Percentiles rank a stretch among this genome's conserved stretches.
Evolutionary conservation across 2,888 invertebrate species (phyloP).

Genomic region (Drosophila anomalata): DNA sequence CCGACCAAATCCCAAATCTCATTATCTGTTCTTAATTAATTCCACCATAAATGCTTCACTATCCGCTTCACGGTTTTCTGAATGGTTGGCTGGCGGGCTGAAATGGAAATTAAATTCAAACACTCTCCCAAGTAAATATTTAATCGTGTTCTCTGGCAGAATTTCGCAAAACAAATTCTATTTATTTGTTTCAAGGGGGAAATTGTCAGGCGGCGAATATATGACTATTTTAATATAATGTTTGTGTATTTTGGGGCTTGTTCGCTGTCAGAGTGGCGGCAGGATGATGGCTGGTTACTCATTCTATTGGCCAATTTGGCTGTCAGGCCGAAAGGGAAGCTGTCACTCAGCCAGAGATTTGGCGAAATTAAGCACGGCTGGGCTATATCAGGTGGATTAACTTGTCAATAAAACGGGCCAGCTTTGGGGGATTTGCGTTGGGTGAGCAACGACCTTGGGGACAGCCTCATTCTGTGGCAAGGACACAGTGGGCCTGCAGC

Average conservation of each 20-base stretch:
- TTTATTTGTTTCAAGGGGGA: not conserved
- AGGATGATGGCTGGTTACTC: conserved; percentile 48
- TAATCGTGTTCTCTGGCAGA: conserved; percentile 9
- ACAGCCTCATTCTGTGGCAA: conserved; percentile 10
- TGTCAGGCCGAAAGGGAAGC: conserved; percentile 50
- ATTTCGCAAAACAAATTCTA: conserved; percentile 10
- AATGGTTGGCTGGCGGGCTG: not conserved
- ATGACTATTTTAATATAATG: conserved; percentile 32
- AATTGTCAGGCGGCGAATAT: conserved; percentile 27
- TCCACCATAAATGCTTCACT: not conserved
- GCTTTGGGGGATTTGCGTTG: too few relatives aligned
- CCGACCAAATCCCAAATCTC: conserved; percentile 3
- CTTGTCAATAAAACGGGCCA: not conserved
- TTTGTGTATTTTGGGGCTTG: conserved; percentile 33
- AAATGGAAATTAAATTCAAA: conserved; percentile 14
- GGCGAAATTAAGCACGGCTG: conserved; percentile 10
- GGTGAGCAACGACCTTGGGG: conserved; percentile 9
- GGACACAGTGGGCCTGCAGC: conserved; percentile 13
- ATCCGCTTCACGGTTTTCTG: not conserved
- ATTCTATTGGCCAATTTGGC: conserved; percentile 55
- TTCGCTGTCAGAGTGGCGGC: conserved; percentile 23
- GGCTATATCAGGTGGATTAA: conserved; percentile 12
- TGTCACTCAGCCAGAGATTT: conserved; percentile 44
- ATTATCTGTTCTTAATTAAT: conserved; percentile 7
- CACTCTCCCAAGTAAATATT: conserved; percentile 21